Base-by-base conservation (phyloP, 1,140 invertebrate species). In the Apis laboriosa region DNA sequence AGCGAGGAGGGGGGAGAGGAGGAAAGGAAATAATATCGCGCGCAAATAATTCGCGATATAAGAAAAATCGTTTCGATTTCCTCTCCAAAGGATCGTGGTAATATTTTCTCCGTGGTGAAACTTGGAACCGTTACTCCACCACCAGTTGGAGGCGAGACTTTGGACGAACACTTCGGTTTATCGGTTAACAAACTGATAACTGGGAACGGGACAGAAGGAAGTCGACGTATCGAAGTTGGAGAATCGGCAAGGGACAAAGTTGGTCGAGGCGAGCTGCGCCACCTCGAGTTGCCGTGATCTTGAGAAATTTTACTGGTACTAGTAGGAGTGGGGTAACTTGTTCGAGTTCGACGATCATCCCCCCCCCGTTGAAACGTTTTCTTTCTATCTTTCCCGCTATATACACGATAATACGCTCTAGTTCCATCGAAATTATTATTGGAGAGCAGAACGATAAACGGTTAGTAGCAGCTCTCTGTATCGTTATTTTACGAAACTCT, bases 181-280 rank as follows among this genome's bases (percentile, higher is more conserved):
- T 67, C 80, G 83, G 63, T 84, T 84, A 86, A 78, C 75, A 78
- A 86, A 87, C 85, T 84, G 85, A 86, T 84, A 87, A 77, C 63
- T 53, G 60, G 4, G 5, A 43, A 43, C 64, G 24, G 53, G 64
- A 85, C 9, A 61, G 34, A 77, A 75, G 85, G 61, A 84, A 87
- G 67, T 63, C 67, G 60, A 77, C 34, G 0, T 43, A 43, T 43
- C 34, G 34, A 87, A 87, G 77, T 87, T 75, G 34, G 28, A 0
- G 55, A 75, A 80, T 77, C 68, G 81, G 64, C 12, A 43, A 17
- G 64, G 9, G 53, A 43, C 51, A 43, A 81, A 82, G 73, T 77
- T 77, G 24, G 7, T 17, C 8, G 43, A 15, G 15, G 51, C 17
- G 9, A 60, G 55, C 19, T 56, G 43, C 12, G 2, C 4, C 17